Base-by-base conservation (phyloP, 2,113 vertebrate genomes). In the Eptesicus fuscus region DNA sequence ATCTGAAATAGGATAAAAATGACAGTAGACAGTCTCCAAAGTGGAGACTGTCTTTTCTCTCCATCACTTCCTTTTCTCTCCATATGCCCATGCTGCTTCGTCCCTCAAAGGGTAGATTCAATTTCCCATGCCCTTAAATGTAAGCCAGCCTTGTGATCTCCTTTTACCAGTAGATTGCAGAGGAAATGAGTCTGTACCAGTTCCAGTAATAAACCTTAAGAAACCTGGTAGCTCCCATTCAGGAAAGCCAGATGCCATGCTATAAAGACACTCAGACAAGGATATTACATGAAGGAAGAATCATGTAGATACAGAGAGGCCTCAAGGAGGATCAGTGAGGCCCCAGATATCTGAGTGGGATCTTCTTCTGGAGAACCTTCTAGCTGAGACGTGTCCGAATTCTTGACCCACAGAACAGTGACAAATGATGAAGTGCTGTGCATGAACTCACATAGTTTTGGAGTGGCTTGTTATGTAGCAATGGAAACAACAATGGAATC, bases 1-100 rank as follows among this genome's bases (percentile, higher is more conserved):
- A 49, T 30, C 35, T 51, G 37, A 78, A 56, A 94, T 69, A 42
- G 32, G 44, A 70, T 20, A 73, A 40, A 63, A 67, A 20, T 42
- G 35, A 12, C 69, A 35, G 7, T 4, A n/a, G 42, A 59, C 23
- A 11, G 40, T 65, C 51, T 20, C 61, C 30, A 65, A 63, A 76
- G 25, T 30, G n/a, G 28, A n/a, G n/a, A n/a, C n/a, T n/a, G n/a
- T n/a, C n/a, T n/a, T n/a, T n/a, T n/a, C n/a, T n/a, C n/a, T n/a
- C 23, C 22, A 22, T 70, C n/a, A 67, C 84, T 78, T 51, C 40
- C 18, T 10, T 83, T 32, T 71, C 23, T 51, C 47, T 74, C 28
- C 25, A 1, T 32, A 25, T 10, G 35, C 3, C 56, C 17, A 7
- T 14, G 17, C 9, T 28, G 40, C 23, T 86, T 44, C 0, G 0